Evolutionary conservation across 2,888 invertebrate species (phyloP), one percentile per base, ranked within the genome.

Genomic region (Hemaris fuciformis): DNA sequence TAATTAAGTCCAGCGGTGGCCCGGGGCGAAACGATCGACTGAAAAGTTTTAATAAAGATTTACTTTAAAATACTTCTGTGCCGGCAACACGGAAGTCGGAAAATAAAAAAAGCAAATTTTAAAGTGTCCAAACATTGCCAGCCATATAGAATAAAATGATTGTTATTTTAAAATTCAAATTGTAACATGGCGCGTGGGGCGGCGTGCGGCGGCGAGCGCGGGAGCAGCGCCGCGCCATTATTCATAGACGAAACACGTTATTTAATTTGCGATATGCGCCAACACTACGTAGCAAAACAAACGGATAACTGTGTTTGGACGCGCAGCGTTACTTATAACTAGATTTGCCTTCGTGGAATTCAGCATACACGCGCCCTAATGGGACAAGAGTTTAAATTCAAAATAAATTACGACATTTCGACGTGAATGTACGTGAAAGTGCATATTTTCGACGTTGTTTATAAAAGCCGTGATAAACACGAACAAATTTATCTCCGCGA

Each of bases 211-310:
- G 53, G 53, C 27, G 74, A 67, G 71, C 69, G 71, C 71, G 69
- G 73, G 73, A 73, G 73, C 70, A 68, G 68, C 31, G 61, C 64
- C 69, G 59, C 53, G 71, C 73, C 78, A 81, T 84, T 83, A 85
- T 83, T 85, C 83, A 83, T 80, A 86, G 84, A 81, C 83, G 78
- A 80, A 84, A 82, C 83, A 83, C 80, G 84, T 87, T 87, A 90
- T 90, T 89, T 87, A 89, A 91, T 89, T 91, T 89, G 82, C 83
- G 82, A 86, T 85, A 85, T 81, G 82, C 84, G 81, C 80, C 83
- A 84, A 84, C 83, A 75, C 82, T 73, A 84, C 80, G 81, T 78
- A 80, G 81, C 75, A 76, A 81, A 87, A 88, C 87, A 89, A 89
- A 87, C 81, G 84, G 82, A 83, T 85, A 85, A 83, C 84, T 71